Percentiles rank a stretch among this genome's conserved stretches.
Evolutionary conservation across 2,797 vertebrate species (phyloP).

Genomic region (Sebastes steindachneri): DNA sequence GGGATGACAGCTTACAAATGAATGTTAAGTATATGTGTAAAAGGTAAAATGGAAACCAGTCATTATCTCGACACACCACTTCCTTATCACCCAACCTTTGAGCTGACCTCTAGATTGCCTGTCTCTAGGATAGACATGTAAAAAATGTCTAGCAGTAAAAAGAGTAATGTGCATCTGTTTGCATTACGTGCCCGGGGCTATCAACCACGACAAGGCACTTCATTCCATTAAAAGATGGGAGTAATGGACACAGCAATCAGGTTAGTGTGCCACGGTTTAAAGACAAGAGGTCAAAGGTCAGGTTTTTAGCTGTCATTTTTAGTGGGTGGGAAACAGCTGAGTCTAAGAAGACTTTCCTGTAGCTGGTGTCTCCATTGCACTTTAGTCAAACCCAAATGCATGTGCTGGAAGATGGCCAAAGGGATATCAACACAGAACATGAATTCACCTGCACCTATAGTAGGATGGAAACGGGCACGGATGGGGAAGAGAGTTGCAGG

Average conservation of each 20-base stretch:
- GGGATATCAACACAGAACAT: constrained; percentile 25
- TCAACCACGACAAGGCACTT: constrained; percentile 66
- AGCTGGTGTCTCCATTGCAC: constrained; percentile 13
- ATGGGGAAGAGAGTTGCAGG: background rate
- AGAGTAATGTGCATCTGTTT: constrained; percentile 78
- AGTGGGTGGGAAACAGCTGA: constrained; percentile 69
- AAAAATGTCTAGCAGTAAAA: constrained; percentile 58
- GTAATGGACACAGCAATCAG: constrained; percentile 65
- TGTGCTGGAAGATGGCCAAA: constrained; percentile 63
- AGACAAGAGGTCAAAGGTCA: constrained; percentile 60
- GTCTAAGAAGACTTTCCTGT: constrained; percentile 52
- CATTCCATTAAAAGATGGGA: constrained; percentile 71
- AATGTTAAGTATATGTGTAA: constrained; percentile 54
- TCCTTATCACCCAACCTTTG: constrained; percentile 63
- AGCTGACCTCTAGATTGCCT: constrained; percentile 66
- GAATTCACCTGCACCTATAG: background rate
- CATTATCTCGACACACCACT: constrained; percentile 60
- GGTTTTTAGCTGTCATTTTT: constrained; percentile 56
- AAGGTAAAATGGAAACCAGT: constrained; percentile 57
- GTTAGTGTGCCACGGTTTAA: constrained; percentile 52
- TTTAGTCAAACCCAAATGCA: constrained; percentile 63
- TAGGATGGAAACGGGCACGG: background rate
- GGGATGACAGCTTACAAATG: constrained; percentile 51
- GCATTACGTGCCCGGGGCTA: constrained; percentile 49
- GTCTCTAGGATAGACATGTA: constrained; percentile 52